phyloP scores from a whole-genome alignment of 2,888 invertebrate genomes.

The Sminthurinus aureus region DNA sequence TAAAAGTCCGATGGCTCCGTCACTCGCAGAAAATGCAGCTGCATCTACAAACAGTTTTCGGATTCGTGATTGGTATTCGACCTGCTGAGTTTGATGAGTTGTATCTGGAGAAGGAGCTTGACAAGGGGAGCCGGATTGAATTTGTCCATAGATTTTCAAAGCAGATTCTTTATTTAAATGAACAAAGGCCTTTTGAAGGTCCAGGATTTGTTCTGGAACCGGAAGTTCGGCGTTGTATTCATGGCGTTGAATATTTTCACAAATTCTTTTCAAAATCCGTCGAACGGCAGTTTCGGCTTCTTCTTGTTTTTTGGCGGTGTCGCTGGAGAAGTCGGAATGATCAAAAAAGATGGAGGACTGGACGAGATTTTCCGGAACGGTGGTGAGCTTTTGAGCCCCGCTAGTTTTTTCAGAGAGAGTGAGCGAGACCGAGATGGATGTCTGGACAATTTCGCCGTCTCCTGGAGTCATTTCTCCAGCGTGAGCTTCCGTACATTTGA shows the following conservation, averaged over 20 bases:
- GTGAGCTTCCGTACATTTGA: conserved; percentile 32
- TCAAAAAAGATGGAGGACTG: conserved; percentile 30
- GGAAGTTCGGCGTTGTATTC: conserved; percentile 21
- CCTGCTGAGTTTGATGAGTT: background rate
- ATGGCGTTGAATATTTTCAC: conserved; percentile 24
- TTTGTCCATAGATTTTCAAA: conserved; percentile 6
- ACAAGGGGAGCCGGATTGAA: conserved; percentile 17
- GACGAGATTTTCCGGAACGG: conserved; percentile 9
- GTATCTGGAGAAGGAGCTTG: no score
- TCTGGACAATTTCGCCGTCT: background rate
- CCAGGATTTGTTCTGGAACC: conserved; percentile 6
- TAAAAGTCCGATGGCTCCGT: conserved; percentile 76
- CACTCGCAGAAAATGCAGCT: conserved; percentile 79
- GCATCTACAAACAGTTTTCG: conserved; percentile 78
- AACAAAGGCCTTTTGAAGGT: conserved; percentile 28
- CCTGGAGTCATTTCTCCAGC: background rate
- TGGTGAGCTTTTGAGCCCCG: background rate
- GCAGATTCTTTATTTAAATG: background rate
- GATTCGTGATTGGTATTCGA: no score
- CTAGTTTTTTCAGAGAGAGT: background rate
- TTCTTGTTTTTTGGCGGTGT: background rate
- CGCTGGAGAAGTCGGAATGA: conserved; percentile 5
- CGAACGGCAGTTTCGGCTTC: background rate
- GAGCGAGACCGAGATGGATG: conserved; percentile 16
- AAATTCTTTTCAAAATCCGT: conserved; percentile 10